Percentiles rank a stretch among this genome's conserved stretches.
Conservation (phyloP, 2,888 invertebrate species). For the Andrena fulva region DNA sequence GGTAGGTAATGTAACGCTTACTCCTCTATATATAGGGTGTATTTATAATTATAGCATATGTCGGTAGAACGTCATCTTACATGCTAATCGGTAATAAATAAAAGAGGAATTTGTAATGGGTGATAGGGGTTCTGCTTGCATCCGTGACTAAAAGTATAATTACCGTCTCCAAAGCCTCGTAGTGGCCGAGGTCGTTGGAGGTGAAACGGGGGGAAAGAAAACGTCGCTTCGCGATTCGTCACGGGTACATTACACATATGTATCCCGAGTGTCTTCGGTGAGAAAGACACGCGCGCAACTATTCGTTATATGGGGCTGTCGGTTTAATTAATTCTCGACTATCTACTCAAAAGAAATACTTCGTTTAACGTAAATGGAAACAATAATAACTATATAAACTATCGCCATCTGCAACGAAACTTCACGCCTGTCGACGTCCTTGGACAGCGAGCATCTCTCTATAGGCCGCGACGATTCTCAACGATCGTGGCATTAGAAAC, state of each 20-base stretch:
- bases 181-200: constrained; percentile 46
- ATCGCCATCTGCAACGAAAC: constrained; percentile 54
- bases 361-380: constrained; percentile 60
- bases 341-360: constrained; percentile 77
- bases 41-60: constrained; percentile 84
- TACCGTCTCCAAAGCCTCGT: constrained; percentile 33
- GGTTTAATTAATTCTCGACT: constrained; percentile 78
- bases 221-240: constrained; percentile 67
- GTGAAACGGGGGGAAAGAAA: constrained; percentile 56
- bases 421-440: constrained; percentile 36
- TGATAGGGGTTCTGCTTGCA: constrained; percentile 74
- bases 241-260: constrained; percentile 65
- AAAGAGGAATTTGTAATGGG: constrained; percentile 76
- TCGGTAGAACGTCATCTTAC: constrained; percentile 84
- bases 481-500: constrained; percentile 41
- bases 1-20: constrained; percentile 81
- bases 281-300: constrained; percentile 49
- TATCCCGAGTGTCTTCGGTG: constrained; percentile 49
- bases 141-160: constrained; percentile 66
- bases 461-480: constrained; percentile 54
- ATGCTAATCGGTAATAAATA: constrained; percentile 84
- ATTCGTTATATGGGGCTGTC: constrained; percentile 54
- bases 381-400: constrained; percentile 49
- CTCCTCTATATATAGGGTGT: constrained; percentile 84
- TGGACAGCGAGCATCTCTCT: constrained; percentile 40